Conservation (phyloP, 2,113 vertebrate species). For the Atherinomorus stipes region DNA sequence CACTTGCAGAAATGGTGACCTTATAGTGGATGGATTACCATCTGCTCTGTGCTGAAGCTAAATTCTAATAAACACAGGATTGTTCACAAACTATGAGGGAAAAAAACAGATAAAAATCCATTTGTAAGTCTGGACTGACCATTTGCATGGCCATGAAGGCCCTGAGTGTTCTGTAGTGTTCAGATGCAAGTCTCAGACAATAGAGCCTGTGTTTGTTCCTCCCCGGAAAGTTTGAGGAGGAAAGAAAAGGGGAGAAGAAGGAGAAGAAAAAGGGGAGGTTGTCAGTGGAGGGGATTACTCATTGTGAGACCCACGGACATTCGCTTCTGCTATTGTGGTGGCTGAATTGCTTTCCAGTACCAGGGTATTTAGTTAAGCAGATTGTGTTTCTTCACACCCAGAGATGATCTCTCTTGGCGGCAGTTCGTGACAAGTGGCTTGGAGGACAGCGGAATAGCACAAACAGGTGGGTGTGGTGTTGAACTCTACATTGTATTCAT, state of each 20-base stretch:
- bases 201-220: slow-evolving; percentile 91
- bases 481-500: not conserved
- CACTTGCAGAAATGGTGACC: slow-evolving; percentile 77
- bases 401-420: slow-evolving; percentile 47
- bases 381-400: slow-evolving; percentile 55
- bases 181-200: slow-evolving; percentile 88
- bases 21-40: slow-evolving; percentile 78
- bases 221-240: slow-evolving; percentile 76
- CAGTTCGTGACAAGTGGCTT: slow-evolving; percentile 49
- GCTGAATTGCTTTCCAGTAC: slow-evolving; percentile 59
- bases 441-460: slow-evolving; percentile 39
- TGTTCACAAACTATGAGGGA: slow-evolving; percentile 66
- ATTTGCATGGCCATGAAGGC: slow-evolving; percentile 89
- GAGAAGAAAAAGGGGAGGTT: slow-evolving; percentile 71
- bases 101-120: slow-evolving; percentile 78
- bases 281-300: slow-evolving; percentile 64
- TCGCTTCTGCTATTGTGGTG: slow-evolving; percentile 55
- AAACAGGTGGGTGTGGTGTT: slow-evolving; percentile 72
- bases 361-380: slow-evolving; percentile 72
- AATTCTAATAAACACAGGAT: slow-evolving; percentile 81
- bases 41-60: slow-evolving; percentile 67
- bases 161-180: slow-evolving; percentile 82
- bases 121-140: slow-evolving; percentile 81
- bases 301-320: slow-evolving; percentile 63
- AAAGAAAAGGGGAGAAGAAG: slow-evolving; percentile 75